Conservation (phyloP, 2,113 vertebrate species). For the Marcusenius ussheri region DNA sequence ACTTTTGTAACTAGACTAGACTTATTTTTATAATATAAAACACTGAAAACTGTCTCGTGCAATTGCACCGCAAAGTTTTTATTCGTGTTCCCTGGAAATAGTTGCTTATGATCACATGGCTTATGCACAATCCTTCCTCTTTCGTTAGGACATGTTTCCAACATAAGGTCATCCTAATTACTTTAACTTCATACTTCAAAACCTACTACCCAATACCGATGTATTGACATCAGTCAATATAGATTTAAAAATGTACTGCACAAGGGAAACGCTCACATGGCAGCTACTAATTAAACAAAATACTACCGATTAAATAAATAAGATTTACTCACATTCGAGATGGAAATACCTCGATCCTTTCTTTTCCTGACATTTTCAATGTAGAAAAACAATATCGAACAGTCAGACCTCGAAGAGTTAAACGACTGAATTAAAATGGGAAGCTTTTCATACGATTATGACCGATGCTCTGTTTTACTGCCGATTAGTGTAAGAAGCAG, state of each 20-base stretch:
- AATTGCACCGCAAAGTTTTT: not conserved
- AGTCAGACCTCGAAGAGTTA: not conserved
- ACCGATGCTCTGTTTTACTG: not conserved
- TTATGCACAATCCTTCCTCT: not conserved
- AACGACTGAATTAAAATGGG: not conserved
- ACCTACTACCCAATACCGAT: not conserved
- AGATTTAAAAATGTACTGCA: not conserved
- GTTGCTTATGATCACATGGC: not conserved
- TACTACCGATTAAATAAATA: not conserved
- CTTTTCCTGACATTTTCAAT: constrained; percentile 83
- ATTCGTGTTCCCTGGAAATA: not conserved
- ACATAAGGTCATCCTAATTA: not conserved
- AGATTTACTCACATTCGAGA: constrained; percentile 85
- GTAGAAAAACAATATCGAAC: not conserved
- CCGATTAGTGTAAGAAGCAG: not conserved
- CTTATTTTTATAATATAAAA: not conserved
- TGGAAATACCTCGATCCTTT: constrained; percentile 91
- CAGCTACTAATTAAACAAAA: not conserved
- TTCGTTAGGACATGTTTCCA: not conserved
- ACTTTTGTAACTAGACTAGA: not conserved
- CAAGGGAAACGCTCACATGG: not conserved
- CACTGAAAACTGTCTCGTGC: not conserved
- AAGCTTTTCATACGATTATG: not conserved
- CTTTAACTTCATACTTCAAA: not conserved
- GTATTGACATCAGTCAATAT: not conserved